Evolutionary conservation across 2,888 invertebrate genomes (phyloP), one percentile per base, ranked within the genome.

Genomic region (Lathronympha strigana): DNA sequence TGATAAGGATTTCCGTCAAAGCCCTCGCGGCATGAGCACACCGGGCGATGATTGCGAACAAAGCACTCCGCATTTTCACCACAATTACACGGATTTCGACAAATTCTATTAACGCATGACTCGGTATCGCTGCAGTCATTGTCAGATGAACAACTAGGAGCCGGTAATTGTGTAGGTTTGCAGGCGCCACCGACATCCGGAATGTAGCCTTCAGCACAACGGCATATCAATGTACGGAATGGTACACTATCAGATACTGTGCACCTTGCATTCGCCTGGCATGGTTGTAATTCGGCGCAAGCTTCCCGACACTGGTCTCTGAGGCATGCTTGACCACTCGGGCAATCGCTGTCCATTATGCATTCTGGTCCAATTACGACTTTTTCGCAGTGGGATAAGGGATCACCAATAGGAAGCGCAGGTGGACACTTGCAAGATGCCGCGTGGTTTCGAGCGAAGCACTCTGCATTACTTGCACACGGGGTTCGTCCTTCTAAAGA

Each of bases 1-100:
- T 95, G 93, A 79, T 97, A 95, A 2, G 98, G 97, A 87, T 98
- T 96, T 50, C 98, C 98, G 79, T 97, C 96, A 79, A 93, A 97
- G 33, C 97, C 97, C 75, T 95, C 94, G 74, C 94, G 93, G 81
- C 98, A 98, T 2, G 96, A 96, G 82, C 98, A 98, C 38, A 96
- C 94, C 1, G 97, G 97, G 68, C 97, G 94, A 80, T 98, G 98
- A 75, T 97, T 95, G 68, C 94, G 94, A 5, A 98, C 95, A 70
- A 94, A 93, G 77, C 98, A 98, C 72, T 95, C 94, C 40, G 97
- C 95, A 76, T 97, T 95, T 40, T 94, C 93, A 58, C 98, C 98
- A 80, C 98, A 98, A 77, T 96, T 95, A 83, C 98, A 98, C 13
- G 97, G 97, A 76, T 96, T 96, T 72, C 96, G 93, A 78, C 98